Base-by-base conservation (phyloP, 2,113 vertebrate species). In the Turnix velox region DNA sequence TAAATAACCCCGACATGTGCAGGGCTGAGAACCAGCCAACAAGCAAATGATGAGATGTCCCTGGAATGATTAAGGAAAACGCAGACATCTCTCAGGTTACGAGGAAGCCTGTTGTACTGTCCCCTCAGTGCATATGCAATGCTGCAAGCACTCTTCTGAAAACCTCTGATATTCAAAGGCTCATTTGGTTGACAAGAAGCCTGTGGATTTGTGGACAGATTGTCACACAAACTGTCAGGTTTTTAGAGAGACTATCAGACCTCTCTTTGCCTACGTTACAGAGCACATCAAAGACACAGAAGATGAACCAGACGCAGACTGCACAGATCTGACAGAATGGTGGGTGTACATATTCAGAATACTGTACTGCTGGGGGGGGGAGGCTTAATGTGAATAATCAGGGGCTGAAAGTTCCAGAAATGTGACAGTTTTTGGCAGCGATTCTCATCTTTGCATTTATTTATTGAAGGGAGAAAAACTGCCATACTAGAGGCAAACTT, bases 151-250 rank as follows among this genome's bases (percentile, higher is more conserved):
- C 74, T 49, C n/a, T 82, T 90, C 92, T 59, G 43, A 59, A 96
- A 95, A 93, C 79, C 72, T 96, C 87, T 73, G 90, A 87, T 88
- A 91, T 96, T 97, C 96, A 96, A 80, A 94, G 97, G 96, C 95
- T 95, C 95, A 87, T 95, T 83, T 94, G 90, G 94, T 95, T 92
- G 92, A 97, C 94, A 97, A 96, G 91, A 74, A 96, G 77, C 88
- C 94, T 74, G 84, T 86, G 84, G 94, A 96, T 73, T 57, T 74
- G 75, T 93, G 88, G 88, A 97, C 97, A 97, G 97, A 88, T 78
- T 96, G 97, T 98, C 98, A 97, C 94, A 96, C 94, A 93, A 97
- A 96, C 97, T 97, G 97, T 97, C 97, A 97, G 96, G 96, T 95
- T 97, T 97, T 96, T 94, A 97, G 97, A 95, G 93, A 97, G 97